These are phyloP conservation scores for Melanocharis versteri DNA, from an alignment of 2,113 vertebrate species.

Conservation along the genomic window DNA sequence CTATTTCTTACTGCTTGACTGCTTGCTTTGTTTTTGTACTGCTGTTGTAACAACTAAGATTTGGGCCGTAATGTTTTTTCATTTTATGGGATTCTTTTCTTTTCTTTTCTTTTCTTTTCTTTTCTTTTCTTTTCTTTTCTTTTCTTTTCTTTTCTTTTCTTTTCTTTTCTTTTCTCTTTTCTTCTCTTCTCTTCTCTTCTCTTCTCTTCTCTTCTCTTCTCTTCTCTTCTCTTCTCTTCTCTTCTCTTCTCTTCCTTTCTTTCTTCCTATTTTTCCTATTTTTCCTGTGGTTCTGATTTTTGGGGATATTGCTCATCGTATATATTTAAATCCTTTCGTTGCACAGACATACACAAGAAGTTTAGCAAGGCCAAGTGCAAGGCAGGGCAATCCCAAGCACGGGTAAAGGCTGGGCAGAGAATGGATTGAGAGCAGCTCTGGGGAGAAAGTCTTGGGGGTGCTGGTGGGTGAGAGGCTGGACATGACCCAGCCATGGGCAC, in stretches of 20 bases:
- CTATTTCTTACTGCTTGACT: not conserved
- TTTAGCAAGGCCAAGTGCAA: not conserved
- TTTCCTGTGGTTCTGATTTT: not conserved
- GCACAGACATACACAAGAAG: not conserved
- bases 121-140: not conserved
- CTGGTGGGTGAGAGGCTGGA: not conserved
- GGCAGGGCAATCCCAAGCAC: not conserved
- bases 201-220: no score
- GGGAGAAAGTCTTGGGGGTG: not conserved
- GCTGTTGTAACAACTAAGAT: not conserved
- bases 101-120: fast-evolving
- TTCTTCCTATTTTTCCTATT: not conserved
- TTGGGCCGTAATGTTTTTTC: not conserved
- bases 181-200: not conserved
- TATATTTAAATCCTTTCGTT: not conserved
- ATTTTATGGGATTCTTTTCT: not conserved
- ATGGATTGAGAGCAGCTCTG: not conserved
- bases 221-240: not conserved
- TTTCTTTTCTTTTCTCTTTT: fast-evolving
- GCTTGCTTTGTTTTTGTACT: not conserved
- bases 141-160: not conserved
- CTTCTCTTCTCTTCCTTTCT: fast-evolving
- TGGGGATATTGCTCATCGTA: not conserved
- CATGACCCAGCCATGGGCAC: fast-evolving
- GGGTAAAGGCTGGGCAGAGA: not conserved